Evolutionary conservation across 2,797 vertebrate genomes (phyloP).

Genomic region (Tauraco hartlaubi): DNA sequence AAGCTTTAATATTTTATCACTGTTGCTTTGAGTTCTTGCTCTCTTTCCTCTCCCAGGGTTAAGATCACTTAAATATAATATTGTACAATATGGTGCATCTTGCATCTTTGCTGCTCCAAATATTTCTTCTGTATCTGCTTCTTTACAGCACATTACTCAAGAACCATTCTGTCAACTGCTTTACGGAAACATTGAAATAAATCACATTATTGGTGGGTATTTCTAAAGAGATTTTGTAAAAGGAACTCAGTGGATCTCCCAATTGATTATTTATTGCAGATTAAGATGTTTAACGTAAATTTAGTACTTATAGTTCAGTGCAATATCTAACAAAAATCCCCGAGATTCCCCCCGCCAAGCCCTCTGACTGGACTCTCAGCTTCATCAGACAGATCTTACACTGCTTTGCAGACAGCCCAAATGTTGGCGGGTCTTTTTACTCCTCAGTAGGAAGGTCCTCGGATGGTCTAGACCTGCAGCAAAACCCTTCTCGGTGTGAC

Average conservation of each 20-base stretch:
- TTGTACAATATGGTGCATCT: rapidly evolving
- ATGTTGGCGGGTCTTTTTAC: not conserved
- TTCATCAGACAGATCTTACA: rapidly evolving
- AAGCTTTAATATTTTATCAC: conserved; percentile 10
- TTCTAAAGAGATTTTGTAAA: not conserved
- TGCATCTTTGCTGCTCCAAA: not conserved
- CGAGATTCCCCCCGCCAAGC: not conserved
- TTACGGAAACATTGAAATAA: not conserved
- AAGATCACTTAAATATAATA: not conserved
- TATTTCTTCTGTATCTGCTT: not conserved
- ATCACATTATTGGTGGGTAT: not conserved
- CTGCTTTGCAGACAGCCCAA: not conserved
- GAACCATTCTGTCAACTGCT: not conserved
- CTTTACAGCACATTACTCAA: not conserved
- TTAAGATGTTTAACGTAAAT: not conserved
- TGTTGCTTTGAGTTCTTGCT: not conserved
- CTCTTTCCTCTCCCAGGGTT: not conserved
- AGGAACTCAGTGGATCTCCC: not conserved
- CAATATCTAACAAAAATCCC: not conserved
- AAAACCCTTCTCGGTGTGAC: not conserved
- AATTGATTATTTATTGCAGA: not conserved
- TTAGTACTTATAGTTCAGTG: not conserved
- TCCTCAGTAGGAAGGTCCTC: not conserved
- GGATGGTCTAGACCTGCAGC: rapidly evolving
- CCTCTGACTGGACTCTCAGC: not conserved